Evolutionary conservation across 2,888 invertebrate species (phyloP), one percentile per base, ranked within the genome.

Genomic region (Zele albiditarsus): DNA sequence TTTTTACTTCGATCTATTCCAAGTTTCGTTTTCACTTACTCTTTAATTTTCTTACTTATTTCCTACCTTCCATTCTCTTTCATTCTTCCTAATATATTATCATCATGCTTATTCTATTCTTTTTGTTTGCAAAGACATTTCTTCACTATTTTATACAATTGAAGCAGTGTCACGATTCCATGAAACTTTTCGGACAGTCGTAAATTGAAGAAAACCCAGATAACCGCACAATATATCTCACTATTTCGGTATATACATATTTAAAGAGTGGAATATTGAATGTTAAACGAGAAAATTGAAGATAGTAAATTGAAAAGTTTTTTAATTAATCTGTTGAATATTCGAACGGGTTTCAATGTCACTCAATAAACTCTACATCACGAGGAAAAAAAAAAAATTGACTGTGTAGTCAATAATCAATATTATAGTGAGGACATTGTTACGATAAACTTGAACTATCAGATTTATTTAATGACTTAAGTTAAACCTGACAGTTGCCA

Each of bases 1-100:
- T 38, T 27, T 65, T 42, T 38, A 8, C 38, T 65, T 20, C 14
- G 49, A 67, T 16, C 49, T 67, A 28, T n/a, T 14, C 28, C 6
- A 67, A 49, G 49, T 67, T 67, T 67, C 33, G 38, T 65, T 23
- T 38, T 65, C 38, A n/a, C 46, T 53, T 53, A 53, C 20, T 53
- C 53, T 4, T 20, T 20, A 53, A 27, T 3, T 28, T 60, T 60
- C 28, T 27, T 27, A 20, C 38, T 8, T 16, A 20, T 38, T 62
- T 28, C 16, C 3, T 3, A 14, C 62, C 16, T 28, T 62, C 14
- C 16, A 62, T 31, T 62, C 28, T n/a, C 28, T 14, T 28, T 62
- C 20, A 25, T 23, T 63, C 31, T 20, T 6, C 8, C n/a, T 20
- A 63, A 38, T 38, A 33, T 20, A 31, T 31, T 33, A 63, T 63